phyloP scores from a whole-genome alignment of 1,140 invertebrate genomes.

The Condylostylus longicornis region DNA sequence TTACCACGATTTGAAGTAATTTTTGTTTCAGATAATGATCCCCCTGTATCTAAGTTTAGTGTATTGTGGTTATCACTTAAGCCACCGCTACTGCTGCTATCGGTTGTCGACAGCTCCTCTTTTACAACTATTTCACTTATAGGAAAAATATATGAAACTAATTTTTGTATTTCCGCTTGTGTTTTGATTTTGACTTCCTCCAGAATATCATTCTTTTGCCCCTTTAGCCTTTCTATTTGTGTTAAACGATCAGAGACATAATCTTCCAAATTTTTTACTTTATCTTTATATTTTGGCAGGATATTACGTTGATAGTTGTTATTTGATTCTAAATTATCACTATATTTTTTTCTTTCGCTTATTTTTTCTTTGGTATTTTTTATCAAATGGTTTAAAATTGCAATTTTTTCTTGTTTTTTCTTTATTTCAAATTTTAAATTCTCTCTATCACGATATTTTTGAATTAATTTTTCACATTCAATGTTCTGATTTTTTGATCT shows the following conservation, averaged over 20 bases:
- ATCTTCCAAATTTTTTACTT: constrained; percentile 42
- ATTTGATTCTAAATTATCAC: constrained; percentile 36
- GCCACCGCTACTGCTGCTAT: constrained; percentile 54
- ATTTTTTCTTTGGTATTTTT: constrained; percentile 40
- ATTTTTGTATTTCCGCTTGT: constrained; percentile 42
- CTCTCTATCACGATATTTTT: constrained; percentile 40
- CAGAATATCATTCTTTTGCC: constrained; percentile 35
- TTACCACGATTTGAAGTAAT: constrained; percentile 55
- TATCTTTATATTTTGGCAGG: constrained; percentile 42
- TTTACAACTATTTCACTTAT: constrained; percentile 33
- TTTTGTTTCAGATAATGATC: constrained; percentile 60
- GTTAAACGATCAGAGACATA: constrained; percentile 37
- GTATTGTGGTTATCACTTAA: no score
- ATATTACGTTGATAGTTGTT: constrained; percentile 38
- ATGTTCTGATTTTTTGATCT: constrained; percentile 35
- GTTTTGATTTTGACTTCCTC: constrained; percentile 44
- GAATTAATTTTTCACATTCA: constrained; percentile 37
- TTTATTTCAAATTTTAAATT: constrained; percentile 45
- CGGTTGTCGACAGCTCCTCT: constrained; percentile 32
- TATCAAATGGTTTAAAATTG: constrained; percentile 40
- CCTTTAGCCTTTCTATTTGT: constrained; percentile 36
- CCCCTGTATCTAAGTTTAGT: no score
- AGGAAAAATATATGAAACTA: constrained; percentile 58
- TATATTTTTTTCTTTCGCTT: constrained; percentile 32
- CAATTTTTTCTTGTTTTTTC: constrained; percentile 40